Evolutionary conservation across 2,113 vertebrate species (phyloP), one percentile per base, ranked within the genome.

Genomic region (Callocephalon fimbriatum): DNA sequence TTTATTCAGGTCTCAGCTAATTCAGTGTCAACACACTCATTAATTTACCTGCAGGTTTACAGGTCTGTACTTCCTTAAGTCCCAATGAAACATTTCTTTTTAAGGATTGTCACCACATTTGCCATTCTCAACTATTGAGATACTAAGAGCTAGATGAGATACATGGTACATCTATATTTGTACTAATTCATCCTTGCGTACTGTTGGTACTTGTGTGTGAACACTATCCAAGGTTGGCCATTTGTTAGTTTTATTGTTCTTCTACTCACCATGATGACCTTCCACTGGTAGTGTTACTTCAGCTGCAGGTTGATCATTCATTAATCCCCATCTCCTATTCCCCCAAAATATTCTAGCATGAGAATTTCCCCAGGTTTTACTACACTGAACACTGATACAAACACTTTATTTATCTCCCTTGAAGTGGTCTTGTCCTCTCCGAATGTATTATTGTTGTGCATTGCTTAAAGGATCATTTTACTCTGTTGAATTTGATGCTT

Each of bases 191-290:
- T 37, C 5, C 37, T 54, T 78, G 27, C 72, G 3, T 66, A 13
- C 7, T 70, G 1, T 48, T 78, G 23, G 65, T 47, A 66, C 19
- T 54, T 59, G 8, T 22, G 14, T 6, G 16, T 51, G 12, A 65
- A 61, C 50, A 18, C 7, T 15, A 70, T 45, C 3, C 23, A 71
- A 3, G 1, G 3, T 1, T 38, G 18, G 15, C 10, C 1, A 19
- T 83, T 76, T 68, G 3, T 16, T 67, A 19, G 3, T 32, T 86
- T 72, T 48, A 21, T 59, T 79, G 40, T 90, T 10, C 21, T 73
- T 56, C 38, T 81, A 6, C 31, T 85, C 74, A 42, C 7, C 0
- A 0, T 42, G 19, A 66, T 45, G 7, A 45, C 5, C 25, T 86
- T 72, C 58, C 5, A 56, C 15, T 70, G 16, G 18, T 8, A 79